Percentiles rank a stretch among this genome's conserved stretches.
These are phyloP conservation scores for Cryptus viduatorius DNA, from an alignment of 2,888 invertebrate genomes.

Conservation along the genomic window DNA sequence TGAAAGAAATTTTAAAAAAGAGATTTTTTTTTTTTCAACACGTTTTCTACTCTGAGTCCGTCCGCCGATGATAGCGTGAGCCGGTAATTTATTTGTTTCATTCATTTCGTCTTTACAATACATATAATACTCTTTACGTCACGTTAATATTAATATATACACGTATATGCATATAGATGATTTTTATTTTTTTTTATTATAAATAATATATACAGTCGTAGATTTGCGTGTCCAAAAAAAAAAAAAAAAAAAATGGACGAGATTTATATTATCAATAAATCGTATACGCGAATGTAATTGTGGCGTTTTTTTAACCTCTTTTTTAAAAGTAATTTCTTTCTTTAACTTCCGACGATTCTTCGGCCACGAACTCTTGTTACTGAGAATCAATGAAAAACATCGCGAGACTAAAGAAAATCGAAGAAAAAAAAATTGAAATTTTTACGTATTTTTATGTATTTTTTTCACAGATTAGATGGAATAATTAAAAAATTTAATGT, in stretches of 20 bases:
- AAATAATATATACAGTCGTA: conserved; percentile 61
- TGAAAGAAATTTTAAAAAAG: conserved; percentile 10
- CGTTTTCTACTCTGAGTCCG: conserved; percentile 27
- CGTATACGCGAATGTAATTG: conserved; percentile 43
- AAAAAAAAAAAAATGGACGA: conserved; percentile 8
- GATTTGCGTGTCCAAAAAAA: conserved; percentile 46
- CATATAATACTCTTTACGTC: conserved; percentile 64
- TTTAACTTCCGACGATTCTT: neutral
- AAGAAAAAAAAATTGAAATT: no score
- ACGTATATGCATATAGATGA: conserved; percentile 32
- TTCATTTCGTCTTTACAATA: conserved; percentile 37
- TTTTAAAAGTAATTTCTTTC: neutral
- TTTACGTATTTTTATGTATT: no score
- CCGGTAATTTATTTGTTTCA: conserved; percentile 14
- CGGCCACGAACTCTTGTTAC: neutral
- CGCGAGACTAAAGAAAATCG: no score
- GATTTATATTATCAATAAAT: conserved; percentile 12
- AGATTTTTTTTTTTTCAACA: conserved; percentile 9
- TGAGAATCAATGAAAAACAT: neutral
- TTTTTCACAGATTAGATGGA: no score
- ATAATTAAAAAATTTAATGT: no score
- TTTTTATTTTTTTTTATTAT: conserved; percentile 7
- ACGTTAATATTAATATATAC: conserved; percentile 53
- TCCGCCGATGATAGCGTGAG: conserved; percentile 36
- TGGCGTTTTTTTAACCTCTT: conserved; percentile 5